These are phyloP conservation scores for Spheniscus humboldti DNA, from an alignment of 2,797 vertebrate species.

Conservation along the genomic window DNA sequence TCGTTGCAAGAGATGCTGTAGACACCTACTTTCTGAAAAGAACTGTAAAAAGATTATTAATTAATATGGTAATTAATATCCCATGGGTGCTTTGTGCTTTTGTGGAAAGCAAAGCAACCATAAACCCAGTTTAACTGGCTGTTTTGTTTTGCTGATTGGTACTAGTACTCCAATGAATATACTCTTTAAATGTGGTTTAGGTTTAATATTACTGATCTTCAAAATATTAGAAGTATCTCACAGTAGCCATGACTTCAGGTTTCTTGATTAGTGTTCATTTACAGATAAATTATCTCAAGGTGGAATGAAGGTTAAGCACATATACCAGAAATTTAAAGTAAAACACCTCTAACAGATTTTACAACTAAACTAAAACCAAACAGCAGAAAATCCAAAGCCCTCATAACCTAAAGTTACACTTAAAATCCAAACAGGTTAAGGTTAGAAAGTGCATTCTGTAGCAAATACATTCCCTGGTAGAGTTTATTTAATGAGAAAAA, in stretches of 20 bases:
- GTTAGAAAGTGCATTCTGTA: not conserved
- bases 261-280: not conserved
- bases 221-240: not conserved
- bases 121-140: not conserved
- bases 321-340: not conserved
- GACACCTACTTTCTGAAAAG: not conserved
- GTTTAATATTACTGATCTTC: not conserved
- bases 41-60: not conserved
- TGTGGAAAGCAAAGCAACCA: conserved; percentile 12
- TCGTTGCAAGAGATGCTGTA: not conserved
- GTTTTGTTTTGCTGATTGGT: not conserved
- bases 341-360: not conserved
- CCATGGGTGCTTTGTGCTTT: not conserved
- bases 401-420: not conserved
- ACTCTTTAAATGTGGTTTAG: not conserved
- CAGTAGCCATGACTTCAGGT: not conserved
- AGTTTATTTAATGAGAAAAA: not conserved
- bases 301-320: not conserved
- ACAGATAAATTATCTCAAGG: not conserved
- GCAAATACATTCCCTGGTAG: not conserved
- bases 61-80: not conserved
- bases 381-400: not conserved
- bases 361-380: not conserved
- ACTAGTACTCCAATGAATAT: not conserved
- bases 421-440: not conserved